Conservation (phyloP, 2,113 vertebrate species). For the Grammomys surdaster region DNA sequence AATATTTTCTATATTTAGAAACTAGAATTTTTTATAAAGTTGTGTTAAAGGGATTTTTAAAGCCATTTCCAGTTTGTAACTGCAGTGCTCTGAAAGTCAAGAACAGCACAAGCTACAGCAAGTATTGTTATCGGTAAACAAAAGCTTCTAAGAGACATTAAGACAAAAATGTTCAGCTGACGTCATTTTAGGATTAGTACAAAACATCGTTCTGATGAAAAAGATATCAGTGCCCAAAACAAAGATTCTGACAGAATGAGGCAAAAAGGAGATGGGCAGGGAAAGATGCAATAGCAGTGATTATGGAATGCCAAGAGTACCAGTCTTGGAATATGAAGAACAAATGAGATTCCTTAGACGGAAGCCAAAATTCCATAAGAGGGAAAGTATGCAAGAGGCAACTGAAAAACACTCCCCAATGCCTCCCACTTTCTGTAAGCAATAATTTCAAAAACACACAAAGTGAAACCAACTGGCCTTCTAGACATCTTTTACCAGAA, state of each 20-base stretch:
- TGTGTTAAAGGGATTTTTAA: neutral
- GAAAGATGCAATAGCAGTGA: neutral
- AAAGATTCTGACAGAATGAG: neutral
- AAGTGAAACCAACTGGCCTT: constrained; percentile 10
- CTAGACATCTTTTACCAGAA: neutral
- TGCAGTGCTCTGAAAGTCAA: neutral
- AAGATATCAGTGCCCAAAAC: neutral
- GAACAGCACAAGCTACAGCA: neutral
- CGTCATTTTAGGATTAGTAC: constrained; percentile 16
- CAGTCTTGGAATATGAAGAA: neutral
- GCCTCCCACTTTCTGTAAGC: neutral
- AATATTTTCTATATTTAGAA: constrained; percentile 10
- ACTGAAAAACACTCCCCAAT: neutral
- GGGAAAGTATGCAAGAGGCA: constrained; percentile 41
- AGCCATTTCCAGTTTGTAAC: neutral
- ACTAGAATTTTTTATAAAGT: neutral
- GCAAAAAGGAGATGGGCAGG: neutral
- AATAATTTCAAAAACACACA: neutral
- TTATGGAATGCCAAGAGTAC: neutral
- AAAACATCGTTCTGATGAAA: constrained; percentile 40
- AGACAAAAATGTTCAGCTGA: neutral
- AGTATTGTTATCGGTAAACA: constrained; percentile 58
- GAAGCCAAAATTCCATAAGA: neutral
- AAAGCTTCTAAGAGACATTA: constrained; percentile 45
- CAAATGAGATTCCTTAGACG: neutral